Evolutionary conservation across 2,888 invertebrate species (phyloP).

Genomic region (Caenorhabditis macrosperma): DNA sequence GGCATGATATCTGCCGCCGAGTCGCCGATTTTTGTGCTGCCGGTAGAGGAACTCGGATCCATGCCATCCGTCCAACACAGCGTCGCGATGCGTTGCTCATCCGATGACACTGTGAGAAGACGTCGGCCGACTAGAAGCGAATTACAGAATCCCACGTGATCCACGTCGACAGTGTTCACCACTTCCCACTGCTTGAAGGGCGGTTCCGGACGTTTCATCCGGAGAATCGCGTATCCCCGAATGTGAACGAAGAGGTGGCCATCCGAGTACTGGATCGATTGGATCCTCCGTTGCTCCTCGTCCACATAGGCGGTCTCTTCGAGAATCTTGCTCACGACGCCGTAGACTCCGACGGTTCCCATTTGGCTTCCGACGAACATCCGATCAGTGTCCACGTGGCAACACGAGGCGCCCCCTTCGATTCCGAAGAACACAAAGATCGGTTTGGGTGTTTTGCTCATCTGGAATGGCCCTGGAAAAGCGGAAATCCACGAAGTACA

Average conservation of each 20-base stretch:
- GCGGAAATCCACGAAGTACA: background rate
- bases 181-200: slow-evolving; percentile 15
- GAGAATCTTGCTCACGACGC: slow-evolving; percentile 15
- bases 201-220: slow-evolving; percentile 6
- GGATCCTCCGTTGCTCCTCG: slow-evolving; percentile 27
- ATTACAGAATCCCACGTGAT: slow-evolving; percentile 55
- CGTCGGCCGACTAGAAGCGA: background rate
- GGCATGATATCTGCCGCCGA: slow-evolving; percentile 16
- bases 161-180: slow-evolving; percentile 1
- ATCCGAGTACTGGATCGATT: slow-evolving; percentile 11
- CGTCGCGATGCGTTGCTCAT: background rate
- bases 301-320: slow-evolving; percentile 19
- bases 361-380: slow-evolving; percentile 38
- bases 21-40: background rate
- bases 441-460: slow-evolving; percentile 38
- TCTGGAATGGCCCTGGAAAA: slow-evolving; percentile 15
- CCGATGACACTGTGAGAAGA: slow-evolving; percentile 18
- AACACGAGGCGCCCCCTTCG: slow-evolving; percentile 51
- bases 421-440: slow-evolving; percentile 45
- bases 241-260: slow-evolving; percentile 31
- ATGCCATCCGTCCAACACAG: slow-evolving; percentile 10
- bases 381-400: background rate
- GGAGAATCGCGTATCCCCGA: slow-evolving; percentile 28
- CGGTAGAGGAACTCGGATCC: no score
- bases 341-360: slow-evolving; percentile 25